Percentiles rank a stretch among this genome's conserved stretches.
These are phyloP conservation scores for Lontra canadensis DNA, from an alignment of 2,113 vertebrate species.

Conservation along the genomic window DNA sequence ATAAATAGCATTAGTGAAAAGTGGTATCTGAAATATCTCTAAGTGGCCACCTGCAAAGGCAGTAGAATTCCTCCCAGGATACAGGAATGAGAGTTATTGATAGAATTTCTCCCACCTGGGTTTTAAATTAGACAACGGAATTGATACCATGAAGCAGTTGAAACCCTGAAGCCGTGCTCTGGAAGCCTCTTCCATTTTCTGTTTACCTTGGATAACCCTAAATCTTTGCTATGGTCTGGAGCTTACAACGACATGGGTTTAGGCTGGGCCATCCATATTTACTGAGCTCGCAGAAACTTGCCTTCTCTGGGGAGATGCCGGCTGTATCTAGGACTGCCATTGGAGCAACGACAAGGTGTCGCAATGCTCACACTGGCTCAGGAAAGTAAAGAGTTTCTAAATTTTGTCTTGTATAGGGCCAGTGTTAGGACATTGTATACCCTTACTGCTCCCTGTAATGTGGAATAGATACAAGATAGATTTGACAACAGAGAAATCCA, in stretches of 20 bases:
- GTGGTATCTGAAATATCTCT: background rate
- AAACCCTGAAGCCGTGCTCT: background rate
- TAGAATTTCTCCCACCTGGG: background rate
- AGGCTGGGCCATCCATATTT: background rate
- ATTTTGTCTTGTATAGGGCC: background rate
- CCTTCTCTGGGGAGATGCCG: background rate
- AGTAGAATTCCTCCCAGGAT: slow-evolving; percentile 23
- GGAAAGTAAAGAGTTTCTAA: background rate
- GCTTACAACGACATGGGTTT: background rate
- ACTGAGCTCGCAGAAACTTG: background rate
- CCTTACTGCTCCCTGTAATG: background rate
- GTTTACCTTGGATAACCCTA: slow-evolving; percentile 6
- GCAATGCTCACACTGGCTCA: background rate
- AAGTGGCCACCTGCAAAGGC: background rate
- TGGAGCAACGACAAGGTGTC: background rate
- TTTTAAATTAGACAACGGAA: slow-evolving; percentile 49
- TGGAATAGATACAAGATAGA: background rate
- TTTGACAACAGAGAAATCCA: background rate
- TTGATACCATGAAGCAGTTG: background rate
- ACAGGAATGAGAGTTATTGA: slow-evolving; percentile 38
- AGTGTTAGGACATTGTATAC: background rate
- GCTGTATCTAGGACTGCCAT: background rate
- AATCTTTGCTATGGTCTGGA: background rate
- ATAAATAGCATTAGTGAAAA: background rate
- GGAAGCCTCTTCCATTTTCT: background rate